These are phyloP conservation scores for Scylla paramamosain DNA, from an alignment of 1,140 invertebrate species.

Conservation along the genomic window DNA sequence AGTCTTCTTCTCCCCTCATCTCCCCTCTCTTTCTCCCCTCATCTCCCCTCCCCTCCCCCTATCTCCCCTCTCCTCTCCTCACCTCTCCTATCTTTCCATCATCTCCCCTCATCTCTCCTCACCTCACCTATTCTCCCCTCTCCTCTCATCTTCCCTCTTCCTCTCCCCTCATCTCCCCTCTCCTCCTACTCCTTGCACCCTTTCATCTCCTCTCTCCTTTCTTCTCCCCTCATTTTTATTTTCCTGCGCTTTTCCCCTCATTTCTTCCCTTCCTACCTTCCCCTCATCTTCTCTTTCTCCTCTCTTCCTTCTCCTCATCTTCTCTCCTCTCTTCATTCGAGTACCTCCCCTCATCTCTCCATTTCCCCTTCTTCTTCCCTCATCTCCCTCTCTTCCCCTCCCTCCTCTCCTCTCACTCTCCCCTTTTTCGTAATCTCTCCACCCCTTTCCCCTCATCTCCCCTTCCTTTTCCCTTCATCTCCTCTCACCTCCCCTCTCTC, in stretches of 20 bases:
- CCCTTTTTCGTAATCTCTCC: background rate
- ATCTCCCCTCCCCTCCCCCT: background rate
- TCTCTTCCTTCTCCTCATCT: background rate
- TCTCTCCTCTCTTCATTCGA: background rate
- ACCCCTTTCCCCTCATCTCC: background rate
- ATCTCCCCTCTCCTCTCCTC: background rate
- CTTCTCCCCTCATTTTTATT: background rate
- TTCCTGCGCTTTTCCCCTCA: background rate
- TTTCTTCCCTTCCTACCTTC: background rate
- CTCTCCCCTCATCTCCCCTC: background rate
- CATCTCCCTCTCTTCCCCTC: background rate
- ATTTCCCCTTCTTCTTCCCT: background rate
- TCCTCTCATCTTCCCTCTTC: background rate
- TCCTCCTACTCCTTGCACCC: background rate
- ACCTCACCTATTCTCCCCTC: background rate
- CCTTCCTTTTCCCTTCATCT: background rate
- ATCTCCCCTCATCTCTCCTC: background rate
- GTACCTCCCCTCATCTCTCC: background rate
- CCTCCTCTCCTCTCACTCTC: background rate
- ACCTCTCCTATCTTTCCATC: no score
- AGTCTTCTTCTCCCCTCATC: no score
- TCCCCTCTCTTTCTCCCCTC: no score
- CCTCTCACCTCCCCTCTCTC: background rate
- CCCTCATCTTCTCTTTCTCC: background rate
- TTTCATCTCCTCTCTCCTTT: background rate